Conservation (phyloP, 2,113 vertebrate genomes). For the Anarhynchus alexandrinus region DNA sequence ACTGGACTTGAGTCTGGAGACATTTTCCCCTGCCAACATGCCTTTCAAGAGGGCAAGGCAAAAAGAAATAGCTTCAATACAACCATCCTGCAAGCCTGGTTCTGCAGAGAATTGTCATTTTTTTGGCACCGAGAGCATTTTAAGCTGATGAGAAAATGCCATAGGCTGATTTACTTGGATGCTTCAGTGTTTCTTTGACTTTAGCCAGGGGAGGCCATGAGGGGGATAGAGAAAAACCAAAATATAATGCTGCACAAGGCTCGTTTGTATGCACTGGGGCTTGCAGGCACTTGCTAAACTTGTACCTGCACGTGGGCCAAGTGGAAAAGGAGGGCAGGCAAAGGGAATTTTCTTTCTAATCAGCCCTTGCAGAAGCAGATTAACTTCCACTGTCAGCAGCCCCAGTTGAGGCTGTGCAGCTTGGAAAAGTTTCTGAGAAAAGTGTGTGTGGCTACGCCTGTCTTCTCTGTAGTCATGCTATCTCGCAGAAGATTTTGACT, state of each 20-base stretch:
- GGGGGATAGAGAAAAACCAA: background rate
- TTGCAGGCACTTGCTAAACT: conserved; percentile 17
- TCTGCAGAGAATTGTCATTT: conserved; percentile 40
- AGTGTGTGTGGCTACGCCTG: background rate
- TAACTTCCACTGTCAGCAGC: background rate
- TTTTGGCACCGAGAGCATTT: conserved; percentile 36
- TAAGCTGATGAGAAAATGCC: conserved; percentile 50
- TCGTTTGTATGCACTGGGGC: conserved; percentile 46
- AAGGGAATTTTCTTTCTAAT: background rate
- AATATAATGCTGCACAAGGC: conserved; percentile 38
- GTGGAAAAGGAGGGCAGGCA: background rate
- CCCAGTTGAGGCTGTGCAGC: background rate
- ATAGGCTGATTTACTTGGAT: conserved; percentile 59
- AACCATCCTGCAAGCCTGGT: background rate
- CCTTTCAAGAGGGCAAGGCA: conserved; percentile 4
- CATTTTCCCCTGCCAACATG: background rate
- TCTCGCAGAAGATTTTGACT: background rate
- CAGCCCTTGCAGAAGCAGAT: background rate
- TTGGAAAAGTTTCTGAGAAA: background rate
- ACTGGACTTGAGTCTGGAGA: background rate
- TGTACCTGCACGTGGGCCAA: background rate
- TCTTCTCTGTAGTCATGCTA: background rate
- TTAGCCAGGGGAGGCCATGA: conserved; percentile 28
- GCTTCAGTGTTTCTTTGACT: conserved; percentile 48
- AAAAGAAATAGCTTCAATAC: conserved; percentile 33